These are phyloP conservation scores for Spea bombifrons DNA, from an alignment of 2,113 vertebrate species.

Conservation along the genomic window DNA sequence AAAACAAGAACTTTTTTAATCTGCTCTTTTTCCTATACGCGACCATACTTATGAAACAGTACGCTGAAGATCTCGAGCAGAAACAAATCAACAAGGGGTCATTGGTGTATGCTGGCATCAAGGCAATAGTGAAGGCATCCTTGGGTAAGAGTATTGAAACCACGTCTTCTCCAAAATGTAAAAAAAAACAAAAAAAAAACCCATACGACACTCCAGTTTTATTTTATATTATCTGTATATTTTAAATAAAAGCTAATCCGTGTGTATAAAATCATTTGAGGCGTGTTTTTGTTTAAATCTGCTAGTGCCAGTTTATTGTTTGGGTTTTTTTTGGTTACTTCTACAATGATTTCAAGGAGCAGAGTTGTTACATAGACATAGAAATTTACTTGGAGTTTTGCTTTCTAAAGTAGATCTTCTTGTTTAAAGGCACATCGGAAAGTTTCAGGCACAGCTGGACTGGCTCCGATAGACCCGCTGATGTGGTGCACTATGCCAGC, in stretches of 20 bases:
- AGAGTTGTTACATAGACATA: too few species aligned
- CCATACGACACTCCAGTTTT: too few species aligned
- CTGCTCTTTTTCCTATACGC: slow-evolving; percentile 77
- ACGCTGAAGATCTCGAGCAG: slow-evolving; percentile 90
- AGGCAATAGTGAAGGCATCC: slow-evolving; percentile 90
- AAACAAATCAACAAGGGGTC: slow-evolving; percentile 87
- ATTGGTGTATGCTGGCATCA: slow-evolving; percentile 92
- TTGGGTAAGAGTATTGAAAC: slow-evolving; percentile 76
- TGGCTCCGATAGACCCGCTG: slow-evolving; percentile 83
- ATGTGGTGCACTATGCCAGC: slow-evolving; percentile 80
- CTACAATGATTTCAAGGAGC: too few species aligned
- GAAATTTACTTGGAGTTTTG: neutral
- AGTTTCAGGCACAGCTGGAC: slow-evolving; percentile 81
- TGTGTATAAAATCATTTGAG: too few species aligned
- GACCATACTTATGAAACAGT: slow-evolving; percentile 96
- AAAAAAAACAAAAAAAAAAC: too few species aligned
- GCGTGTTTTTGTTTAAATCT: too few species aligned
- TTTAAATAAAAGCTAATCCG: too few species aligned
- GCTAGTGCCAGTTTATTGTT: too few species aligned
- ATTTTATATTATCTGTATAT: too few species aligned
- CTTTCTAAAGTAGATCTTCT: neutral
- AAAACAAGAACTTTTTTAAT: neutral
- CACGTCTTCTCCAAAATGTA: neutral
- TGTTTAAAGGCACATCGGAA: slow-evolving; percentile 80
- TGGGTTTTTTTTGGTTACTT: too few species aligned